Percentiles rank a stretch among this genome's conserved stretches.
Conservation (phyloP, 1,140 invertebrate species). For the Saccostrea echinata region DNA sequence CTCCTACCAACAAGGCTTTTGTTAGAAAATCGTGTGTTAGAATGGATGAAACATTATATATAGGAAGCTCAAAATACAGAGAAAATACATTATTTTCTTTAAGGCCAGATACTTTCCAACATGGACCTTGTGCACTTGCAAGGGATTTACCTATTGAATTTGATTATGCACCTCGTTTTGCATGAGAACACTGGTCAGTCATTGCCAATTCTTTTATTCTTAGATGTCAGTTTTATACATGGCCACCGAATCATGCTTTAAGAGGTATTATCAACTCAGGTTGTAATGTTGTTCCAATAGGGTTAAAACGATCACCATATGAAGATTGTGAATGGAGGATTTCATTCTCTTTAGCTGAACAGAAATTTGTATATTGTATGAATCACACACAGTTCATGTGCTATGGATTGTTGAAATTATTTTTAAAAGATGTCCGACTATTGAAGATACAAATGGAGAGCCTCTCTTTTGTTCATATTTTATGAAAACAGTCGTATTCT, state of each 20-base stretch:
- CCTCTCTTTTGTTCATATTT: slow-evolving; percentile 36
- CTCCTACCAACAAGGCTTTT: neutral
- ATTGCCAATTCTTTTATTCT: neutral
- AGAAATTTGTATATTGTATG: slow-evolving; percentile 17
- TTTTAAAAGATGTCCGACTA: neutral
- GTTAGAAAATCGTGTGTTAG: neutral
- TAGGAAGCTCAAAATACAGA: neutral
- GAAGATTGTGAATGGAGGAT: slow-evolving; percentile 38
- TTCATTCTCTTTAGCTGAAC: slow-evolving; percentile 45
- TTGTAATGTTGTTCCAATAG: slow-evolving; percentile 27
- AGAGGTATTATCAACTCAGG: slow-evolving; percentile 5
- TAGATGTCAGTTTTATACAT: neutral
- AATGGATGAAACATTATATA: neutral
- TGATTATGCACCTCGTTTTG: neutral
- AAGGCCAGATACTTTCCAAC: neutral
- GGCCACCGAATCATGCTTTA: neutral
- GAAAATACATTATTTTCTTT: neutral
- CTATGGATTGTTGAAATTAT: slow-evolving; percentile 41
- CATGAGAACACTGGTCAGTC: neutral
- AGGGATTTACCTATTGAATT: neutral
- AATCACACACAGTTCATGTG: slow-evolving; percentile 42
- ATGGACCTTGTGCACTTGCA: neutral
- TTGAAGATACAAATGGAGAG: neutral
- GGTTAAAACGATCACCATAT: neutral
- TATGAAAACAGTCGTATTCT: too few relatives aligned